These are phyloP conservation scores for Temnothorax unifasciatus DNA, from an alignment of 2,888 invertebrate genomes.

Conservation along the genomic window DNA sequence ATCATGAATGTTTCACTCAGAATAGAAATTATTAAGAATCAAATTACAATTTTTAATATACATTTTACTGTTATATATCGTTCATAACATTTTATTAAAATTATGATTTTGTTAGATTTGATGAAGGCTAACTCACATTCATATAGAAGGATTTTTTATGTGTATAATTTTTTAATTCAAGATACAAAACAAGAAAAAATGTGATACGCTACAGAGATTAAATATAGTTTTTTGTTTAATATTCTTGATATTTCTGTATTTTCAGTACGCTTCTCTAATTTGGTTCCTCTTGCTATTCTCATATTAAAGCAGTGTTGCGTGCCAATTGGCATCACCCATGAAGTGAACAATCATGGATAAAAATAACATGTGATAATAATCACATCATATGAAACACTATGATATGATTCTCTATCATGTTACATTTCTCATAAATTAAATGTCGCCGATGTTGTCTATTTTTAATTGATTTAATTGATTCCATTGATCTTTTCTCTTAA, in stretches of 20 bases:
- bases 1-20: background rate
- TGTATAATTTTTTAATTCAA: too few relatives aligned
- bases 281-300: background rate
- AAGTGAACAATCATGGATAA: background rate
- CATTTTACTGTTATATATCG: background rate
- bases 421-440: background rate
- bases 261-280: background rate
- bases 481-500: background rate
- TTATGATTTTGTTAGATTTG: background rate
- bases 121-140: background rate
- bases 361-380: background rate
- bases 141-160: background rate
- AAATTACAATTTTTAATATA: background rate
- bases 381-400: background rate
- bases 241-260: background rate
- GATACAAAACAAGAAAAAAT: background rate
- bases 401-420: background rate
- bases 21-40: background rate
- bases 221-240: background rate
- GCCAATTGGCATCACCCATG: constrained; percentile 1
- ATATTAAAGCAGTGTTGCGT: background rate
- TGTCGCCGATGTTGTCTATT: background rate
- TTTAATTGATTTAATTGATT: background rate
- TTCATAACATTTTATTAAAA: background rate
- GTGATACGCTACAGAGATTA: background rate